Base-by-base conservation (phyloP, 2,888 invertebrate species). In the Saturnia japonica region DNA sequence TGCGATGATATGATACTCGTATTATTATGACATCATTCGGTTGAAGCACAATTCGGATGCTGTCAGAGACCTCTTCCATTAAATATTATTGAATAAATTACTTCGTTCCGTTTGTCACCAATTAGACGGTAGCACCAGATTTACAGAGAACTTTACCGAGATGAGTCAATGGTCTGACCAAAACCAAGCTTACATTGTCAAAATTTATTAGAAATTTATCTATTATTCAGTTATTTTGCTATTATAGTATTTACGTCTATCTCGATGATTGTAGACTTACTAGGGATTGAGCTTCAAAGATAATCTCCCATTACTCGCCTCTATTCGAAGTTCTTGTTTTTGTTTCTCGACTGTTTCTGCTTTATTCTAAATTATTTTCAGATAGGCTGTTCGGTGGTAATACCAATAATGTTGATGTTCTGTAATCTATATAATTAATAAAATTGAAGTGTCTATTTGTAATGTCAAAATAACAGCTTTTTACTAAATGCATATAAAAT, bases 1-100 rank as follows among this genome's bases (percentile, higher is more conserved):
- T 12, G 1, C 14, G 14, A 60, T 28, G 14, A 60, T 25, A 28
- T 22, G 12, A 16, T n/a, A n/a, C n/a, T n/a, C n/a, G n/a, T 12
- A 28, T 60, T 60, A 14, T 28, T 28, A 60, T 60, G 57, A 60
- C 28, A 60, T 60, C 28, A 60, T 60, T 4, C 28, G 14, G 3
- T 14, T 60, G 8, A 25, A 60, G 7, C 25, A 28, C 14, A 28
- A 60, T 14, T 25, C 57, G 9, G 25, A 14, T 28, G 28, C 6
- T 28, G 25, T 60, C 28, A 14, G 28, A 28, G 14, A 60, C 14
- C 25, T 60, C 57, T 28, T 60, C 28, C 11, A 60, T 60, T 60
- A 14, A 60, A 60, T 60, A 60, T 60, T 60, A 60, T 60, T 60
- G 57, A 60, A 60, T 60, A 60, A 60, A 28, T 25, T 28, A 28